Base-by-base conservation (phyloP, 2,113 vertebrate species). In the Morone chrysops region DNA sequence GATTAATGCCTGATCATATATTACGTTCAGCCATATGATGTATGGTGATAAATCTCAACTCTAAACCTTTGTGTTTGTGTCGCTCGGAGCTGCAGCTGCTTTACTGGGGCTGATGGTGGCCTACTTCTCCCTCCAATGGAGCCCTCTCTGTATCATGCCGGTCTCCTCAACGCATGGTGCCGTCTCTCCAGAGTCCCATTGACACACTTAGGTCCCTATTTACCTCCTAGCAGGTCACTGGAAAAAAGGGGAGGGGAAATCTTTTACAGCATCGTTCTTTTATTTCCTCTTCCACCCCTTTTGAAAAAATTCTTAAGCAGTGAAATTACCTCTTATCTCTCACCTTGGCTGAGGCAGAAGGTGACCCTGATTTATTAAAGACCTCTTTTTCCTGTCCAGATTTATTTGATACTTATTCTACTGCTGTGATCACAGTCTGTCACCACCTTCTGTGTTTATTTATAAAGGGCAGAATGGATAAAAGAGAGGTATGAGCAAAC, bases 141-240 rank as follows among this genome's bases (percentile, higher is more conserved):
- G 76, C 87, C 31, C 80, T 84, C 80, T 85, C 70, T 82, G 78
- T 43, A 84, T 90, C 91, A 82, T 80, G 74, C 88, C 10, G 61
- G 88, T 89, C 85, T 83, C 85, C 62, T 82, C 78, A 51, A 73
- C 51, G 8, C 61, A 66, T 77, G 81, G 78, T 78, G 51, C 65
- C 69, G 11, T 85, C 90, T 91, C 91, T 92, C 93, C 90, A 89
- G 89, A 93, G 93, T 84, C 87, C 87, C 89, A 90, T 66, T 93
- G 94, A 95, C 93, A 94, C 90, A 91, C 82, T 90, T 94, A 87
- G 69, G 78, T 88, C 81, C 82, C 83, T 75, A 69, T 86, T 85
- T 57, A 77, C 84, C 85, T 90, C 73, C 10, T 82, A 90, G 65
- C 80, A 85, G 82, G 89, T 88, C 90, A 90, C 70, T 83, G 74